These are phyloP conservation scores for Caerostris extrusa DNA, from an alignment of 1,140 invertebrate species.

Conservation along the genomic window DNA sequence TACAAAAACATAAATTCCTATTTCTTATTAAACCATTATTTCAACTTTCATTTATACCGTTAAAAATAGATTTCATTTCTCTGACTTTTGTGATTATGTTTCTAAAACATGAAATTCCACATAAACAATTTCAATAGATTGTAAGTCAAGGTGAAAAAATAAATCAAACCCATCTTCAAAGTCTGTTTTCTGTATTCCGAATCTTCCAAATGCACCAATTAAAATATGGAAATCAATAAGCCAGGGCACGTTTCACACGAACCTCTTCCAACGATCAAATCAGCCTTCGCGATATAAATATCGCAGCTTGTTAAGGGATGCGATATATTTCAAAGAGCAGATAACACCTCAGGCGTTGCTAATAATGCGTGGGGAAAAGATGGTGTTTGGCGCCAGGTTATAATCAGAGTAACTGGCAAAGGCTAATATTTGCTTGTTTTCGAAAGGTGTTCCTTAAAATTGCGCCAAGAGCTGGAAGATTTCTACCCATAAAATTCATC, in stretches of 20 bases:
- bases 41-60: too few relatives aligned
- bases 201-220: background rate
- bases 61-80: too few relatives aligned
- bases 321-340: background rate
- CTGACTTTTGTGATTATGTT: too few relatives aligned
- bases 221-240: constrained; percentile 45
- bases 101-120: too few relatives aligned
- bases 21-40: too few relatives aligned
- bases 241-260: background rate
- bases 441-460: background rate
- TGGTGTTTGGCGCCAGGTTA: background rate
- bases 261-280: constrained; percentile 1
- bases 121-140: too few relatives aligned
- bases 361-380: background rate
- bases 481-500: background rate
- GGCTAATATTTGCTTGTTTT: background rate
- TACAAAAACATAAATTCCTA: too few relatives aligned
- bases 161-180: too few relatives aligned
- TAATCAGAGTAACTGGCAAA: constrained; percentile 17
- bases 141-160: too few relatives aligned
- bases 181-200: too few relatives aligned
- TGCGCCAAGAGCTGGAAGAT: background rate
- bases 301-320: constrained; percentile 24
- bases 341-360: constrained; percentile 13
- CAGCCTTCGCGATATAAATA: background rate